Base-by-base conservation (phyloP, 2,113 vertebrate species). In the Psophia crepitans region DNA sequence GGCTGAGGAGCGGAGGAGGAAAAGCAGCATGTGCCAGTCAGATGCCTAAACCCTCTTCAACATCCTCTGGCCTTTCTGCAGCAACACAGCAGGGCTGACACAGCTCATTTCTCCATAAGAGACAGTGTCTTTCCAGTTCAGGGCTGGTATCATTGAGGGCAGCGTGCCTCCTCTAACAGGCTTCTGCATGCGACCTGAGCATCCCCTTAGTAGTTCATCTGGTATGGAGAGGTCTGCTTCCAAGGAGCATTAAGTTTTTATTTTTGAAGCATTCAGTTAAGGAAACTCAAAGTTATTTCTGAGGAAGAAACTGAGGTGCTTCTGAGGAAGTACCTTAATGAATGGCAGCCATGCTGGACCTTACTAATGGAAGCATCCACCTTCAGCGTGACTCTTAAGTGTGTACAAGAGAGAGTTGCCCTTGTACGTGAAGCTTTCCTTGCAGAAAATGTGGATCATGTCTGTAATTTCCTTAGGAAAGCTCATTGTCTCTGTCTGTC, bases 21-120 rank as follows among this genome's bases (percentile, higher is more conserved):
- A 80, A 94, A 74, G 65, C 91, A 94, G 58, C 90, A 65, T 51
- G 87, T 86, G 63, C 82, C 82, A 82, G 78, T 96, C 56, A 69
- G 70, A 73, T 92, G 87, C 70, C 43, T 84, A 7, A 93, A 54
- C 46, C 37, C 69, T 82, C 68, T 61, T 48, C 69, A 79, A 3
- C 0, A 0, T 35, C 4, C 73, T 69, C 56, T 41, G 51, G 83
- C 43, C 93, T 63, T 89, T 51, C 83, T 39, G 68, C 41, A 77
- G 66, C 0, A 0, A 1, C 3, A 4, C 14, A 56, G 69, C 76
- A 32, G 79, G 60, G 49, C 64, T 84, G 69, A 58, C 60, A 65
- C 65, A 56, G 68, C 35, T 92, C 22, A 7, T 26, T 33, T 61
- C 53, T 61, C 39, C 3, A 0, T 17, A 6, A 58, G 46, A 66